These are phyloP conservation scores for Pheosia tremula DNA, from an alignment of 2,888 invertebrate species.

Conservation along the genomic window DNA sequence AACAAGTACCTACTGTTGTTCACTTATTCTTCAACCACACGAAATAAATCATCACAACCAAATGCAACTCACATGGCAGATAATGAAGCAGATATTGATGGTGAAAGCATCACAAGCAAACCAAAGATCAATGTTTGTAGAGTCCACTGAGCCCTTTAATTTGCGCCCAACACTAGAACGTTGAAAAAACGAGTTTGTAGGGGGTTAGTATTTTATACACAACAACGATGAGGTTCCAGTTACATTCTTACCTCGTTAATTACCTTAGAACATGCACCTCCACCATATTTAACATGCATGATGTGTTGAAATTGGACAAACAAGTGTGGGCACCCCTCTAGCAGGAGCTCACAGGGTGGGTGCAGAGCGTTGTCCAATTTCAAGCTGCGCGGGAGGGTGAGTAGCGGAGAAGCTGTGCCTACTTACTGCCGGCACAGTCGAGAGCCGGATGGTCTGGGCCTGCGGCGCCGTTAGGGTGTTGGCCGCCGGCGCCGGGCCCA, in stretches of 20 bases:
- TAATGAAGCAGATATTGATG: neutral
- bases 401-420: conserved; percentile 79
- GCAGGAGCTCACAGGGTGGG: conserved; percentile 16
- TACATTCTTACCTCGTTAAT: conserved; percentile 70
- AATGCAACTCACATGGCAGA: neutral
- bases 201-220: conserved; percentile 47
- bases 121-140: neutral
- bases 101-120: conserved; percentile 1
- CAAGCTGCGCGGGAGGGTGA: conserved; percentile 29
- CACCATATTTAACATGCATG: conserved; percentile 73
- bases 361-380: conserved; percentile 36
- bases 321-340: conserved; percentile 25
- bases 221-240: conserved; percentile 45
- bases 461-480: conserved; percentile 83
- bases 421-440: conserved; percentile 95
- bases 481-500: conserved; percentile 91
- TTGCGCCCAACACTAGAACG: conserved; percentile 35
- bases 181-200: conserved; percentile 19
- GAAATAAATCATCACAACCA: neutral
- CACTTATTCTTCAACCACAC: neutral
- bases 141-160: neutral
- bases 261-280: conserved; percentile 68
- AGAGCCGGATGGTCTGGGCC: conserved; percentile 91
- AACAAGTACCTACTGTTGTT: neutral
- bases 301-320: conserved; percentile 61